Evolutionary conservation across 2,888 invertebrate genomes (phyloP), one percentile per base, ranked within the genome.

Genomic region (Thymelicus sylvestris): DNA sequence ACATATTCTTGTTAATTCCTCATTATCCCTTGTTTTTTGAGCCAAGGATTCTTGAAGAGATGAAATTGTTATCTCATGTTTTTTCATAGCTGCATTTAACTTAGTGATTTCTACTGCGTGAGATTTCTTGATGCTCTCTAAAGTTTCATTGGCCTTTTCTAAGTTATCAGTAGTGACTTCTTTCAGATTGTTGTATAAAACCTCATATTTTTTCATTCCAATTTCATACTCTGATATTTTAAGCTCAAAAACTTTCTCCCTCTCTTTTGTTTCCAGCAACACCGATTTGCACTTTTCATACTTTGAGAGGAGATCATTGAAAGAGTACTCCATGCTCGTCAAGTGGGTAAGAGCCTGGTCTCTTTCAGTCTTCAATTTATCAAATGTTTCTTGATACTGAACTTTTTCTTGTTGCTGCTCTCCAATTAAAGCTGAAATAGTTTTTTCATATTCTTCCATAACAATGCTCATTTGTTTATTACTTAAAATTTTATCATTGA

Each of bases 21-120:
- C 95, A 87, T 98, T 98, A 85, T 98, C 98, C 85, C 97, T 96
- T 0, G 95, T 95, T 90, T 98, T 98, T 82, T 98, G 98, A 76
- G 96, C 96, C 63, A 98, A 92, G 60, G 97, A 95, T 80, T 97
- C 97, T 81, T 97, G 96, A 72, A 98, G 92, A 2, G 98, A 97
- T 73, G 96, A 96, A 76, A 96, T 96, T 79, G 97, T 97, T 72
- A 99, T 95, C 88, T 99, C 98, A 82, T 97, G 95, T 86, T 98
- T 97, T 84, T 97, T 97, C 63, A 97, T 95, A 82, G 97, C 96
- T 19, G 98, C 98, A 89, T 96, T 96, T 74, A 98, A 90, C 86
- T 97, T 97, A 55, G 96, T 96, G 52, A 96, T 94, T 89, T 99
- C 98, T 70, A 95, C 94, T 82, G 96, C 96, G 80, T 97, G 96